A percentile compares a stretch with the other conserved stretches of the same genome.
Evolutionary conservation across 1,140 invertebrate genomes (phyloP).

Genomic region (Drosophila littoralis): DNA sequence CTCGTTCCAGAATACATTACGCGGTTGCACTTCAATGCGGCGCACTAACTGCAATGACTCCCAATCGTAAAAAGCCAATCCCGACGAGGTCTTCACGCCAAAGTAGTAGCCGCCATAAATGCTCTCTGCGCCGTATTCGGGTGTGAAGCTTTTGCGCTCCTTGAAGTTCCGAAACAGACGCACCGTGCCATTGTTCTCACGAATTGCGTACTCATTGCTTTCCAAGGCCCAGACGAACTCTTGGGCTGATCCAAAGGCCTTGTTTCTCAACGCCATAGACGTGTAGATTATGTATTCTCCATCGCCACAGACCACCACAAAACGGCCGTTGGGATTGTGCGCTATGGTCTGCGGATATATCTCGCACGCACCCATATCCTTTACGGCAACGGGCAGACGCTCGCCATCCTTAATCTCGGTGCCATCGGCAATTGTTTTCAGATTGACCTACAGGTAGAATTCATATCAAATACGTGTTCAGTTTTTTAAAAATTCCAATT

Average conservation of each 20-base stretch:
- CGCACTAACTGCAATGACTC: conserved; percentile 96
- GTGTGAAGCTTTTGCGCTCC: conserved; percentile 97
- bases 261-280: conserved; percentile 99
- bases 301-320: conserved; percentile 99
- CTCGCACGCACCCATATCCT: conserved; percentile 99
- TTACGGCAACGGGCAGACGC: conserved; percentile 95
- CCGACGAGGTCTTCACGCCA: conserved; percentile 96
- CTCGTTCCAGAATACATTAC: conserved; percentile 98
- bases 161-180: conserved; percentile 99
- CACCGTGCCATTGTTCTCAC: conserved; percentile 95
- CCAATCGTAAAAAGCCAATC: conserved; percentile 98
- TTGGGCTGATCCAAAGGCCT: conserved; percentile 98
- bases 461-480: neutral
- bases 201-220: conserved; percentile 96
- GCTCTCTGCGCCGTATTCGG: conserved; percentile 97
- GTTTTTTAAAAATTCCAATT: neutral
- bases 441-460: conserved; percentile 86
- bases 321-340: conserved; percentile 99
- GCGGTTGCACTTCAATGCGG: conserved; percentile 85
- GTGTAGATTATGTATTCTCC: conserved; percentile 99
- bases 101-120: conserved; percentile 98
- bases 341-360: conserved; percentile 99
- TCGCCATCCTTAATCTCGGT: conserved; percentile 95
- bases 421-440: conserved; percentile 83
- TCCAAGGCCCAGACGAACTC: conserved; percentile 99